Conservation (phyloP, 1,140 invertebrate species). For the Branchinecta lynchi region DNA sequence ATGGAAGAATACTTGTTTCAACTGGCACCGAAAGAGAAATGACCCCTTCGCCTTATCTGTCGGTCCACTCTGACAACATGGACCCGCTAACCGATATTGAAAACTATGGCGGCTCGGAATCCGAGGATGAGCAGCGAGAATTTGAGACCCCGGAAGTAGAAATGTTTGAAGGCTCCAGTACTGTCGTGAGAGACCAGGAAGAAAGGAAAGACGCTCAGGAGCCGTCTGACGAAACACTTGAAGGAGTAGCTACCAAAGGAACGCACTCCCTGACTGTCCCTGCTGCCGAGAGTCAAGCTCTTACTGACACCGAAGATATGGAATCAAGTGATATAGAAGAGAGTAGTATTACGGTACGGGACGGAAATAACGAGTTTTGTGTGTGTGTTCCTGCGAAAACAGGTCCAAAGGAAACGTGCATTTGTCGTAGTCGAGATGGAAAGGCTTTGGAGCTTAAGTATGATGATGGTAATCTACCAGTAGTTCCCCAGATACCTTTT, state of each 20-base stretch:
- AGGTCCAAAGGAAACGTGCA: conserved; percentile 12
- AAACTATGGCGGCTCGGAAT: conserved; percentile 31
- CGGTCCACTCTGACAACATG: conserved; percentile 25
- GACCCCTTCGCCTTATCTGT: conserved; percentile 8
- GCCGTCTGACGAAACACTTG: conserved; percentile 21
- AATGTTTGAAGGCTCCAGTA: conserved; percentile 18
- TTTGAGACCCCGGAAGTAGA: conserved; percentile 21
- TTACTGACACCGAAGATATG: conserved; percentile 39
- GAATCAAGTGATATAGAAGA: conserved; percentile 33
- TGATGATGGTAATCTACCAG: not conserved
- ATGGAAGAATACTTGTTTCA: conserved; percentile 14
- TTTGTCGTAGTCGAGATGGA: not conserved
- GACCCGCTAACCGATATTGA: conserved; percentile 33
- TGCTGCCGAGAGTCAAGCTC: conserved; percentile 13
- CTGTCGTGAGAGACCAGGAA: conserved; percentile 17
- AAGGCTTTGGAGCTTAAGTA: not conserved
- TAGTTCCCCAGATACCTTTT: too few species aligned
- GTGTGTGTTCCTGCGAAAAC: conserved; percentile 21
- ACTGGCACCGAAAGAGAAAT: not conserved
- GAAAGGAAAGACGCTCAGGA: conserved; percentile 20
- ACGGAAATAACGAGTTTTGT: conserved; percentile 23
- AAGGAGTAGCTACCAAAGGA: conserved; percentile 4
- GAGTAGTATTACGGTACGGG: conserved; percentile 21
- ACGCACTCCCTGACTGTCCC: not conserved
- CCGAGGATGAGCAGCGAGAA: conserved; percentile 20